Conservation (phyloP, 92 coral and sea anemone species). For the Porites lobata region DNA sequence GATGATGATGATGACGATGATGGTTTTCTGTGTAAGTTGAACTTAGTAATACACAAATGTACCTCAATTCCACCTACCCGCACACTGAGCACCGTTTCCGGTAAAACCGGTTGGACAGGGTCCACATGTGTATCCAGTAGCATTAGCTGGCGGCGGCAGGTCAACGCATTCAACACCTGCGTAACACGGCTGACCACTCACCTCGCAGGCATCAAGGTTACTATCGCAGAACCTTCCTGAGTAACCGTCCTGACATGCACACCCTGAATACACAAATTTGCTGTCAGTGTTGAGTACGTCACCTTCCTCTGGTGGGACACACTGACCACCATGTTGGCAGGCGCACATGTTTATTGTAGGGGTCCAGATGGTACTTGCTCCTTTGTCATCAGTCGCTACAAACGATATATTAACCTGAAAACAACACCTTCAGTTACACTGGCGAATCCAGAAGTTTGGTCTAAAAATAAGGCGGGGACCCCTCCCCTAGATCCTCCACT, state of each 20-base stretch:
- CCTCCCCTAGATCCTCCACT: too few relatives aligned
- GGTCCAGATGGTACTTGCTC: not conserved
- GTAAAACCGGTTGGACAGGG: conserved; percentile 66
- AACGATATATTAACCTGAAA: not conserved
- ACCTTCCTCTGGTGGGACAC: conserved; percentile 45
- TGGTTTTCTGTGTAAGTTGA: too few relatives aligned
- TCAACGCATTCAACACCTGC: conserved; percentile 7
- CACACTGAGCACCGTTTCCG: conserved; percentile 57
- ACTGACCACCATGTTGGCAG: conserved; percentile 54
- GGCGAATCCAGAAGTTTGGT: not conserved
- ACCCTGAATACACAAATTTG: conserved; percentile 35
- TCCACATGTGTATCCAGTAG: conserved; percentile 68
- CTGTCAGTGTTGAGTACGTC: conserved; percentile 13
- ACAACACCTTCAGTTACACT: not conserved
- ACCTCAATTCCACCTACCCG: not conserved
- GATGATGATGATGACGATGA: too few relatives aligned
- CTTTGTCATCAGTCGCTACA: not conserved
- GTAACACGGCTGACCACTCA: conserved; percentile 59
- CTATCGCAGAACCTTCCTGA: conserved; percentile 69
- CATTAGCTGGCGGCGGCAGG: not conserved
- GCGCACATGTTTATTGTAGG: conserved; percentile 61
- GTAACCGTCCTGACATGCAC: conserved; percentile 58
- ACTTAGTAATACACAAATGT: too few relatives aligned
- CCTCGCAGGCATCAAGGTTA: conserved; percentile 65
- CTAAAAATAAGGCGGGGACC: too few relatives aligned